These are phyloP conservation scores for Acanthosepion pharaonis DNA, from an alignment of 2,888 invertebrate species.

Conservation along the genomic window DNA sequence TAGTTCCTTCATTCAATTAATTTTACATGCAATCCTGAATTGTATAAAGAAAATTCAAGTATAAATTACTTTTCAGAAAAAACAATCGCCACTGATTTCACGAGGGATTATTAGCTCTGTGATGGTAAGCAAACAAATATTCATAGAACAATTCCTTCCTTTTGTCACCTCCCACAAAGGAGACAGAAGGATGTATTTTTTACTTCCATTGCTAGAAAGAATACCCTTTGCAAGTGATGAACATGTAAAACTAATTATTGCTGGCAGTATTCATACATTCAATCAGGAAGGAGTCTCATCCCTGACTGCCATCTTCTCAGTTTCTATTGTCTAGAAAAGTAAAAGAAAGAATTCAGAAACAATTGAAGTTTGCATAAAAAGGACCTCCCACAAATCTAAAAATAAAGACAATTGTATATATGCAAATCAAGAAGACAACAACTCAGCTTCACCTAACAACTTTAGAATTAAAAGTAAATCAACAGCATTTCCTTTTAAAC, in stretches of 20 bases:
- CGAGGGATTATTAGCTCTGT: neutral
- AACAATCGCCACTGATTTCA: neutral
- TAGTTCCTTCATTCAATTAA: neutral
- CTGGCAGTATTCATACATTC: neutral
- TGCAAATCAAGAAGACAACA: neutral
- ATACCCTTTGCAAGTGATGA: neutral
- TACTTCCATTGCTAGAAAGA: neutral
- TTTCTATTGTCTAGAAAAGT: neutral
- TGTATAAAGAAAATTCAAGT: neutral
- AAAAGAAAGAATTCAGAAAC: neutral
- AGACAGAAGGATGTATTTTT: neutral
- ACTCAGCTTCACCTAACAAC: neutral
- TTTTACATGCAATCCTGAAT: neutral
- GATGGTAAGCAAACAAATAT: neutral
- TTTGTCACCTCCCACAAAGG: conserved; percentile 33
- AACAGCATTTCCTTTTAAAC: neutral
- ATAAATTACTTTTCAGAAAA: neutral
- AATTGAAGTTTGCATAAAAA: neutral
- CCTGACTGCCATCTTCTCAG: too few relatives aligned
- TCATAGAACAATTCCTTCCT: conserved; percentile 1
- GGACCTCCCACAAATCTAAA: neutral
- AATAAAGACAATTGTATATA: neutral
- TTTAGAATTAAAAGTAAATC: neutral
- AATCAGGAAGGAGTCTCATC: neutral
- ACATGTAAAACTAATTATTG: neutral